These are phyloP conservation scores for Aspidoscelis tigris DNA, from an alignment of 2,113 vertebrate genomes.

Conservation along the genomic window DNA sequence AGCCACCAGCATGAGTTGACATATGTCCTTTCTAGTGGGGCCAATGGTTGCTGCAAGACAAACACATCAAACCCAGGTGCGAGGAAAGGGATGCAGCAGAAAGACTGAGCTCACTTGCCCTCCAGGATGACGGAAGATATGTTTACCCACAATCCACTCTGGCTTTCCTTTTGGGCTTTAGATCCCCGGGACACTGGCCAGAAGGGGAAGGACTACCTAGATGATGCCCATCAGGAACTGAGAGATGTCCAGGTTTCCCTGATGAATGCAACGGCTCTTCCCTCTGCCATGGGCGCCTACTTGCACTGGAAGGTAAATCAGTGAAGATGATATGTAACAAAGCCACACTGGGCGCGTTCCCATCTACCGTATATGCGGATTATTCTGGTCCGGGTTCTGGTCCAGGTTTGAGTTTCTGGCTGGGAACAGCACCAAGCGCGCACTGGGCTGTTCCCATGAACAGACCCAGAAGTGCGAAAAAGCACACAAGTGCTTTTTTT, in stretches of 20 bases:
- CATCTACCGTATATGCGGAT: no score
- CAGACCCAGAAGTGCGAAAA: no score
- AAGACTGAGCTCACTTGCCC: neutral
- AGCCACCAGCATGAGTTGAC: neutral
- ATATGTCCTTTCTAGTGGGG: no score
- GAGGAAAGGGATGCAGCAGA: neutral
- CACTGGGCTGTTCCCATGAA: no score
- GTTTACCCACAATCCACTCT: neutral
- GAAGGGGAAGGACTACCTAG: slow-evolving; percentile 70
- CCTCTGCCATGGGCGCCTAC: slow-evolving; percentile 64
- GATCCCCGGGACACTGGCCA: slow-evolving; percentile 64
- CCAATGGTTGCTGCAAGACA: neutral
- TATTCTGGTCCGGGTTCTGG: no score
- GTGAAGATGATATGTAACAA: neutral
- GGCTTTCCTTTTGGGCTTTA: slow-evolving; percentile 55
- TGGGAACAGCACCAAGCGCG: no score
- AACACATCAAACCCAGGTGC: neutral
- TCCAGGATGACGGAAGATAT: neutral
- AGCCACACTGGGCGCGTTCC: neutral
- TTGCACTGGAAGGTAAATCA: slow-evolving; percentile 83
- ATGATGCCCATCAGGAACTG: slow-evolving; percentile 59
- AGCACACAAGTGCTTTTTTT: no score
- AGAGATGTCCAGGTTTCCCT: slow-evolving; percentile 77
- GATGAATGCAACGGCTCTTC: slow-evolving; percentile 74
- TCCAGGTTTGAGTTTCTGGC: no score